Conservation (phyloP, 2,797 vertebrate genomes). For the Morus bassanus region DNA sequence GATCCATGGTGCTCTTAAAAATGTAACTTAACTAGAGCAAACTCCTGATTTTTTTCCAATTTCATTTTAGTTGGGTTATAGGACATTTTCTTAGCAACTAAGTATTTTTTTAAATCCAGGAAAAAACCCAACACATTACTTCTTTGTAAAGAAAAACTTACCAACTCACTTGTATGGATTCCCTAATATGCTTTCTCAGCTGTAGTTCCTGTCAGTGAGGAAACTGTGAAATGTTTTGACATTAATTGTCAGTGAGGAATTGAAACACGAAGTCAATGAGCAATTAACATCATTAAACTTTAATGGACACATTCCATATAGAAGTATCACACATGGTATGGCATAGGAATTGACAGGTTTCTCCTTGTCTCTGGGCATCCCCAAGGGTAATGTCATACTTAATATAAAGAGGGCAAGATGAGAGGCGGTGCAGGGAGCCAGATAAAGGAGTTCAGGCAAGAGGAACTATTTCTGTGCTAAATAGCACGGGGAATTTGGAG, state of each 20-base stretch:
- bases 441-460: background rate
- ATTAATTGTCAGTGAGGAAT: background rate
- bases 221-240: background rate
- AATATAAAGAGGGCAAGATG: background rate
- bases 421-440: background rate
- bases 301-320: slow-evolving; percentile 12
- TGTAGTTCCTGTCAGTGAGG: background rate
- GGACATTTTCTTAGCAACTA: background rate
- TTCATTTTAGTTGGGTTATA: background rate
- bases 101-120: background rate
- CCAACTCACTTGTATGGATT: background rate
- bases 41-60: background rate
- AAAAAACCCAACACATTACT: background rate
- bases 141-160: background rate
- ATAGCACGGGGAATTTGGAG: background rate
- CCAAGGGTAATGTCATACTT: background rate
- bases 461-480: background rate
- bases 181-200: background rate
- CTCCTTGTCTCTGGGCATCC: background rate
- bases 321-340: background rate
- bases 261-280: slow-evolving; percentile 16
- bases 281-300: slow-evolving; percentile 1
- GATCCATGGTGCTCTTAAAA: background rate
- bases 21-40: background rate
- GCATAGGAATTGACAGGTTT: background rate